These are phyloP conservation scores for Marmota flaviventris DNA, from an alignment of 2,113 vertebrate genomes.

Conservation along the genomic window DNA sequence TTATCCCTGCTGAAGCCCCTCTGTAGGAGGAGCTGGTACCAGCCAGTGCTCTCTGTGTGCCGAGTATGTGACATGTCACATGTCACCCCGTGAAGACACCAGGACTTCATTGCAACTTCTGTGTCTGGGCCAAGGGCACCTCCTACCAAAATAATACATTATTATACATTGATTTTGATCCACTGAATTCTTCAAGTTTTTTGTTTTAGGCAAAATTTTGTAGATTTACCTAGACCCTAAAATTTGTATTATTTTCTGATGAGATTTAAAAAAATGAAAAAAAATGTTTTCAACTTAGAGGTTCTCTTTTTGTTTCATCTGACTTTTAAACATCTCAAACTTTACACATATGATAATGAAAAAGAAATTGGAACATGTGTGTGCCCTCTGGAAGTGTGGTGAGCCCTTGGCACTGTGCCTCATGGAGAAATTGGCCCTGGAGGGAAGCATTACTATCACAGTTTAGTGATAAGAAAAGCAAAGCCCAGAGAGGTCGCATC, in stretches of 20 bases:
- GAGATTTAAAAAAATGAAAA: not conserved
- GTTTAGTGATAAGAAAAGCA: not conserved
- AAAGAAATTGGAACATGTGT: not conserved
- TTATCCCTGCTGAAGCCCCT: fast-evolving
- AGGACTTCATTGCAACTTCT: not conserved
- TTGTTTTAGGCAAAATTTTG: not conserved
- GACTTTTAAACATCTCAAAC: not conserved
- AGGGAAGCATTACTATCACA: too few species aligned
- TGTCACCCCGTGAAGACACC: not conserved
- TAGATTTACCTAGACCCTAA: not conserved
- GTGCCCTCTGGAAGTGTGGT: fast-evolving
- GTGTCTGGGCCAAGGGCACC: not conserved
- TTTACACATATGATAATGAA: not conserved
- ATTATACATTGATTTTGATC: not conserved
- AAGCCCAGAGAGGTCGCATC: not conserved
- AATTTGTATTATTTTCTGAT: not conserved
- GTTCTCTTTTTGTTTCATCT: not conserved
- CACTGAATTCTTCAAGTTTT: not conserved
- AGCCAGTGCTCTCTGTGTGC: fast-evolving
- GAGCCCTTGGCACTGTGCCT: fast-evolving
- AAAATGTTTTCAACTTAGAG: not conserved
- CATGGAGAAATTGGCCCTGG: not conserved
- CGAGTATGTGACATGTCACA: fast-evolving
- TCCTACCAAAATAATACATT: not conserved
- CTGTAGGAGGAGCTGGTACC: fast-evolving